These are phyloP conservation scores for Atrina japonica DNA, from an alignment of 2,888 invertebrate genomes.

Conservation along the genomic window DNA sequence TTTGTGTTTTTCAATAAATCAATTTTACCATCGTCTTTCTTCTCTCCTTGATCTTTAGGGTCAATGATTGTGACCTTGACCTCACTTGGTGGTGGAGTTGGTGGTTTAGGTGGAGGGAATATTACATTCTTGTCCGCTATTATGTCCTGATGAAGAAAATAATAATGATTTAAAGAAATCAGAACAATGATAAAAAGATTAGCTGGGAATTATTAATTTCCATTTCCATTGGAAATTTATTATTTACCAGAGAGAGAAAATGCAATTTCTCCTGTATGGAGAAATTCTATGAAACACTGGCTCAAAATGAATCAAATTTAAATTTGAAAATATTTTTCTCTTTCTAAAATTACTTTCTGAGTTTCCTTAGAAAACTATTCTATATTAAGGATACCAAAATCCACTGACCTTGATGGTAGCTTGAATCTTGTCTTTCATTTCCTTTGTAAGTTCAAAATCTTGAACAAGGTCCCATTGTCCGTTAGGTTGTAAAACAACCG, in stretches of 20 bases:
- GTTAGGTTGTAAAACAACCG: conserved; percentile 74
- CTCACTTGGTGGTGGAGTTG: conserved; percentile 51
- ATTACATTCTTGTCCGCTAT: conserved; percentile 62
- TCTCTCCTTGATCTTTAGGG: conserved; percentile 35
- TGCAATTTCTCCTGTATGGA: not conserved
- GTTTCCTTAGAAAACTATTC: no score
- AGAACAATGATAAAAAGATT: not conserved
- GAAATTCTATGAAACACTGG: not conserved
- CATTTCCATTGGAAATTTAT: no score
- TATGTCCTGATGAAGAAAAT: conserved; percentile 51
- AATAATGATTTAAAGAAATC: not conserved
- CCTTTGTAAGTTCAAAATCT: conserved; percentile 71
- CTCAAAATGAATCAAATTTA: no score
- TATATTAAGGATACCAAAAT: no score
- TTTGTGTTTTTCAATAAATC: no score
- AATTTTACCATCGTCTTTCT: conserved; percentile 29
- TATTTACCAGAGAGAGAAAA: not conserved
- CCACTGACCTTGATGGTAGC: conserved; percentile 66
- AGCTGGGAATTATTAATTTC: not conserved
- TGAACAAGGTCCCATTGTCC: conserved; percentile 77
- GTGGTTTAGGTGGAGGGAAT: conserved; percentile 62
- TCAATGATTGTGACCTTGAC: conserved; percentile 40
- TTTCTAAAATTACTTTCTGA: no score
- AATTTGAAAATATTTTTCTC: no score
- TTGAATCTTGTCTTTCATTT: conserved; percentile 61